A percentile compares a stretch with the other conserved stretches of the same genome.
Conservation (phyloP, 2,797 vertebrate genomes). For the Odontamblyopus lacepedii region DNA sequence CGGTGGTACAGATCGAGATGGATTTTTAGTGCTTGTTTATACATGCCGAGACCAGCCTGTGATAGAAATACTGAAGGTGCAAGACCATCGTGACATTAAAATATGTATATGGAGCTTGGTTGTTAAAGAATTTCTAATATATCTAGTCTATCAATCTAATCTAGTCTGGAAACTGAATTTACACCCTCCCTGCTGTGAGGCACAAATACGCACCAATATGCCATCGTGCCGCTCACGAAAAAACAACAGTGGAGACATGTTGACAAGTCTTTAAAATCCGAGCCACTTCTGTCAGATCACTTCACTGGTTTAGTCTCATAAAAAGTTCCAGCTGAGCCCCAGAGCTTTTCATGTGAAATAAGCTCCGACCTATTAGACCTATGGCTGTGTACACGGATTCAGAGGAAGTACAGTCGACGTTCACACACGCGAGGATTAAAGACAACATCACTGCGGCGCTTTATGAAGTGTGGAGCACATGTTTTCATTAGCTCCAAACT, state of each 20-base stretch:
- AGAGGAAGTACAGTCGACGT: slow-evolving; percentile 37
- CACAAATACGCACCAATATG: too few relatives aligned
- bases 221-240: too few relatives aligned
- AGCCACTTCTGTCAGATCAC: slow-evolving; percentile 32
- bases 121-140: too few relatives aligned
- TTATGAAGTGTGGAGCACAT: slow-evolving; percentile 44
- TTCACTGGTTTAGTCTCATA: slow-evolving; percentile 34
- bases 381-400: slow-evolving; percentile 37
- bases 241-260: neutral
- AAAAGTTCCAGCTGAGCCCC: slow-evolving; percentile 47
- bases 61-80: too few relatives aligned
- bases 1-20: too few relatives aligned
- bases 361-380: slow-evolving; percentile 9
- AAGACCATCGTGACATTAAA: too few relatives aligned
- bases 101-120: too few relatives aligned
- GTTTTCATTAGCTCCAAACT: slow-evolving; percentile 60
- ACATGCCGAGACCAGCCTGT: too few relatives aligned
- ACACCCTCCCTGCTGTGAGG: too few relatives aligned
- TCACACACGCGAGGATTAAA: slow-evolving; percentile 52
- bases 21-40: too few relatives aligned
- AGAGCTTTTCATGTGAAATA: slow-evolving; percentile 46
- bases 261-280: neutral
- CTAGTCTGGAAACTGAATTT: too few relatives aligned
- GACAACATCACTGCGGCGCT: slow-evolving; percentile 58
- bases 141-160: too few relatives aligned